phyloP scores from a whole-genome alignment of 1,140 invertebrate genomes.

The Mamestra configurata region DNA sequence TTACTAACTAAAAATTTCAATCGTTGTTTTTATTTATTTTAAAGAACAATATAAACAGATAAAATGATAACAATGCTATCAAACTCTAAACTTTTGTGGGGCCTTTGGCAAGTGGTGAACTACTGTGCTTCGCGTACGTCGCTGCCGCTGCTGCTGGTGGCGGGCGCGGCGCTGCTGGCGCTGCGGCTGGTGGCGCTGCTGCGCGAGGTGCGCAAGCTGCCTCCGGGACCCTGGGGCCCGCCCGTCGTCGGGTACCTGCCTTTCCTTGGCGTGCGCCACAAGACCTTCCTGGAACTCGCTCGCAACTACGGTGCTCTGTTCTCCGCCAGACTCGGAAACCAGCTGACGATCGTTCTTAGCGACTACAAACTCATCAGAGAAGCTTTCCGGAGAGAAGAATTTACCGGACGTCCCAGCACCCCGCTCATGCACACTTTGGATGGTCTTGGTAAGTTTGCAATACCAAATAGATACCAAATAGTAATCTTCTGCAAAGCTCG shows the following conservation, averaged over 20 bases:
- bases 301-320: conserved; percentile 94
- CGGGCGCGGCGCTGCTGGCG: conserved; percentile 75
- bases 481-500: neutral
- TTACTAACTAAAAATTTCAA: conserved; percentile 61
- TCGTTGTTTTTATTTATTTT: conserved; percentile 58
- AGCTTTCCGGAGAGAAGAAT: conserved; percentile 94
- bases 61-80: conserved; percentile 77
- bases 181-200: conserved; percentile 89
- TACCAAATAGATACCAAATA: too few relatives aligned
- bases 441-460: conserved; percentile 93
- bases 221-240: conserved; percentile 95
- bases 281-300: conserved; percentile 92
- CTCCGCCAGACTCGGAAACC: conserved; percentile 93
- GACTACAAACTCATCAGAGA: conserved; percentile 95
- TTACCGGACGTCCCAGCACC: conserved; percentile 94
- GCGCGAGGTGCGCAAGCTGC: conserved; percentile 89
- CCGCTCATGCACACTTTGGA: conserved; percentile 95
- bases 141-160: conserved; percentile 87
- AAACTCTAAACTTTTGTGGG: conserved; percentile 82
- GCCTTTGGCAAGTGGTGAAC: conserved; percentile 75
- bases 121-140: conserved; percentile 77
- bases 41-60: conserved; percentile 62
- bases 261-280: conserved; percentile 93
- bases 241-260: conserved; percentile 95
- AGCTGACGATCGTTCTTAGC: conserved; percentile 94